Conservation (phyloP, 2,113 vertebrate genomes). For the Sprattus sprattus region DNA sequence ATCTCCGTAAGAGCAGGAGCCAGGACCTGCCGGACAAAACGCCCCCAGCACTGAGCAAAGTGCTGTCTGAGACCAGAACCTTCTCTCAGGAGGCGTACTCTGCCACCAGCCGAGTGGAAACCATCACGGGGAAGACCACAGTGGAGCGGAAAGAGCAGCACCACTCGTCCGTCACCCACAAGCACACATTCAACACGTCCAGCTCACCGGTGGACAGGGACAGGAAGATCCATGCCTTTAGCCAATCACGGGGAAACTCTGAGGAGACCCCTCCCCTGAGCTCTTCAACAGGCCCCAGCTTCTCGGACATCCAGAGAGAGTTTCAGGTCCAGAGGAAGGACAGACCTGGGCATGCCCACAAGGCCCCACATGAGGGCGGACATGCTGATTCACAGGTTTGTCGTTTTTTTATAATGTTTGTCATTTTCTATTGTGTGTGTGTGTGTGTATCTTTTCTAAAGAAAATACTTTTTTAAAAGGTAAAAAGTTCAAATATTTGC, state of each 20-base stretch:
- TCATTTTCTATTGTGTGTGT: neutral
- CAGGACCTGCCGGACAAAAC: slow-evolving; percentile 43
- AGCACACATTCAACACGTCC: slow-evolving; percentile 53
- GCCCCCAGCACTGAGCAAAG: slow-evolving; percentile 3
- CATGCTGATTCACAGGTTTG: slow-evolving; percentile 40
- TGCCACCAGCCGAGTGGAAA: slow-evolving; percentile 41
- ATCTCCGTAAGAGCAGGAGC: slow-evolving; percentile 40
- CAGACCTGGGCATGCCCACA: slow-evolving; percentile 14
- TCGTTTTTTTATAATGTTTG: neutral
- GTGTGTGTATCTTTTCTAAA: too few species aligned
- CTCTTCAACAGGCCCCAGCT: slow-evolving; percentile 21
- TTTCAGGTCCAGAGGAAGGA: slow-evolving; percentile 33
- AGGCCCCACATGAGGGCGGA: slow-evolving; percentile 15
- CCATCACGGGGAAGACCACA: slow-evolving; percentile 39
- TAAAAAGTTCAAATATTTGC: neutral
- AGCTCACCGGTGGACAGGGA: slow-evolving; percentile 46
- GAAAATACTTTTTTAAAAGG: neutral
- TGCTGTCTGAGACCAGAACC: slow-evolving; percentile 47
- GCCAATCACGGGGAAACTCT: slow-evolving; percentile 46
- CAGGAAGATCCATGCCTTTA: slow-evolving; percentile 42
- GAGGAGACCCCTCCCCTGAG: slow-evolving; percentile 41
- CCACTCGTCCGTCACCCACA: slow-evolving; percentile 49
- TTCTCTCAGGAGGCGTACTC: slow-evolving; percentile 40
- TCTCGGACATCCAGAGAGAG: slow-evolving; percentile 53
- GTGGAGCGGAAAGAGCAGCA: slow-evolving; percentile 43